phyloP scores from a whole-genome alignment of 2,888 invertebrate genomes.

The Spilarctia lutea region DNA sequence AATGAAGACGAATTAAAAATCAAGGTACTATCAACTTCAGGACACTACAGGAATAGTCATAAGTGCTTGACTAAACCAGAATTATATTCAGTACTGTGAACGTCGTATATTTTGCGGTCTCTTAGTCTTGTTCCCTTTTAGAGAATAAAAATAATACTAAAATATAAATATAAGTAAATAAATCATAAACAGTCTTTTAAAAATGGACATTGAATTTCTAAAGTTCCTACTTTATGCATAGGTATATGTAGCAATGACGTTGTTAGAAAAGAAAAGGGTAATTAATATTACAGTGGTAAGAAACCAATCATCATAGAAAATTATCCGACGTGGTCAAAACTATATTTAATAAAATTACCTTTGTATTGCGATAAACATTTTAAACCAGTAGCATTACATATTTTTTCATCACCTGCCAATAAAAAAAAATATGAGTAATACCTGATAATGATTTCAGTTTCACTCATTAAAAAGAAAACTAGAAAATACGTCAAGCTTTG shows the following conservation, averaged over 20 bases:
- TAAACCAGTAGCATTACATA: conserved; percentile 88
- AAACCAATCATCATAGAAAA: neutral
- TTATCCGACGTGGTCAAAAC: neutral
- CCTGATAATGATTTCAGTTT: neutral
- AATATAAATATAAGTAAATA: too few species aligned
- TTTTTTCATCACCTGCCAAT: conserved; percentile 81
- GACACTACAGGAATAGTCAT: neutral
- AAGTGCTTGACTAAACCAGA: neutral
- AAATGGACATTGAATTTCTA: too few species aligned
- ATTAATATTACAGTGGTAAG: neutral
- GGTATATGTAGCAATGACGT: too few species aligned
- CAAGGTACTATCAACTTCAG: too few species aligned
- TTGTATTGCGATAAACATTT: conserved; percentile 87
- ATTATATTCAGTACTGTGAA: neutral
- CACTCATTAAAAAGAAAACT: too few species aligned
- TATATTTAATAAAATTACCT: conserved; percentile 67
- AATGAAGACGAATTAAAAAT: too few species aligned
- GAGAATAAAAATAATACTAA: too few species aligned
- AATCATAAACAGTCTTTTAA: too few species aligned
- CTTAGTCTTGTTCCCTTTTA: too few species aligned
- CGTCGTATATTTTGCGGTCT: too few species aligned
- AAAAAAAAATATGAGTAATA: conserved; percentile 6
- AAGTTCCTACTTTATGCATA: too few species aligned
- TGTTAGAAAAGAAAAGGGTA: neutral
- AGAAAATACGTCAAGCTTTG: neutral